Evolutionary conservation across 2,113 vertebrate species (phyloP).

Genomic region (Collichthys lucidus): DNA sequence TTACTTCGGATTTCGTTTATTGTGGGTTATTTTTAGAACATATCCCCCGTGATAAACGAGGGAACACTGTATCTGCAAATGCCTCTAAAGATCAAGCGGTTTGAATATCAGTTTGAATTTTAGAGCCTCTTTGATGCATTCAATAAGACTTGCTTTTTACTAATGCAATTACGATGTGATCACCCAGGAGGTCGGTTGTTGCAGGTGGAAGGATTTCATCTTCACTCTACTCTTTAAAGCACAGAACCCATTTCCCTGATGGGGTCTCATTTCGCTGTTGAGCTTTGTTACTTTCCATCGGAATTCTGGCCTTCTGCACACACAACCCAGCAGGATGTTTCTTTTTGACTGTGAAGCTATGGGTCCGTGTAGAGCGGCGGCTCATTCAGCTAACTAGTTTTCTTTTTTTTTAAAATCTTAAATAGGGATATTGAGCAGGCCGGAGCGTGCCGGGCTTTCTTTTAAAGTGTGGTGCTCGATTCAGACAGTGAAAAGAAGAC

Average conservation of each 20-base stretch:
- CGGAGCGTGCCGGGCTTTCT: slow-evolving; percentile 24
- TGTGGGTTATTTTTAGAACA: too few species aligned
- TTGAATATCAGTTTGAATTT: neutral
- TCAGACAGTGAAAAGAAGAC: slow-evolving; percentile 29
- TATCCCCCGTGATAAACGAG: too few species aligned
- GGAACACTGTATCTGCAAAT: neutral
- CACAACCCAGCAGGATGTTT: slow-evolving; percentile 13
- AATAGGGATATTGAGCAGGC: slow-evolving; percentile 34
- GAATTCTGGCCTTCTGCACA: slow-evolving; percentile 11
- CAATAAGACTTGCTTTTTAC: neutral
- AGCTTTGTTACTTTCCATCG: slow-evolving; percentile 23
- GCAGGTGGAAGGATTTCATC: neutral
- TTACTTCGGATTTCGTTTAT: too few species aligned
- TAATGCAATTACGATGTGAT: slow-evolving; percentile 17
- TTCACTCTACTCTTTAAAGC: neutral
- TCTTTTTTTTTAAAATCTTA: slow-evolving; percentile 3
- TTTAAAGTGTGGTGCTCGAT: slow-evolving; percentile 19
- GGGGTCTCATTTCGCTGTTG: slow-evolving; percentile 25
- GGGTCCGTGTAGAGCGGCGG: slow-evolving; percentile 8
- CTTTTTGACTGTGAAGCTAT: slow-evolving; percentile 21
- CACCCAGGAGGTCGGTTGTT: slow-evolving; percentile 1
- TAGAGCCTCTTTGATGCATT: neutral
- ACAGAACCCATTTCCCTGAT: slow-evolving; percentile 8
- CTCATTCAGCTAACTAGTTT: slow-evolving; percentile 11
- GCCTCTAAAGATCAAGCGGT: neutral